A percentile compares a stretch with the other conserved stretches of the same genome.
phyloP scores from a whole-genome alignment of 2,888 invertebrate species.

The Drosophila aldrichi region DNA sequence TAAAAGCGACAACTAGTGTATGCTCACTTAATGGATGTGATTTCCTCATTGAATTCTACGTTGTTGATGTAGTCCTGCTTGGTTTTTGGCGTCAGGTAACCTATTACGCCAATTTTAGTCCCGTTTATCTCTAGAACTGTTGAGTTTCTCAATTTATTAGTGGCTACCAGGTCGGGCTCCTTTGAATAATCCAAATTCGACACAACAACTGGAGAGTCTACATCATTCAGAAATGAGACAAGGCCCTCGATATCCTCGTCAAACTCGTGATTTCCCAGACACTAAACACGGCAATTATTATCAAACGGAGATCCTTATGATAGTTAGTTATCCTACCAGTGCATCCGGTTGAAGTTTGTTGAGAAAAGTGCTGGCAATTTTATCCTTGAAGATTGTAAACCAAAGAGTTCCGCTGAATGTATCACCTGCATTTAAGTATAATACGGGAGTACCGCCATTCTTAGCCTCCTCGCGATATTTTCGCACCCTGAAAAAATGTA shows the following conservation, averaged over 20 bases:
- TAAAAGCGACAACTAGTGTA: accelerated
- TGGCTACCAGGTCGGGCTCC: slow-evolving; percentile 87
- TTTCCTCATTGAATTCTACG: slow-evolving; percentile 89
- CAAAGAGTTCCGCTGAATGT: slow-evolving; percentile 95
- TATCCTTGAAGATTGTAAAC: slow-evolving; percentile 93
- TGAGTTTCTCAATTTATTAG: slow-evolving; percentile 87
- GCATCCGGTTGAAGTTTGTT: slow-evolving; percentile 93
- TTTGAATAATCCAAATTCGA: slow-evolving; percentile 90
- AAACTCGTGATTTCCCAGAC: slow-evolving; percentile 96
- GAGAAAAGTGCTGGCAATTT: slow-evolving; percentile 91
- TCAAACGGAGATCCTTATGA: background rate
- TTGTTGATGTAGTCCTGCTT: slow-evolving; percentile 84
- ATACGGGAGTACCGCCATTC: slow-evolving; percentile 88
- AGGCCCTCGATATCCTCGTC: slow-evolving; percentile 92
- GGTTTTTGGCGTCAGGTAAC: slow-evolving; percentile 94
- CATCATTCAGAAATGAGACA: slow-evolving; percentile 90
- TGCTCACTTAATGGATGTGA: slow-evolving; percentile 87
- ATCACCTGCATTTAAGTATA: slow-evolving; percentile 96
- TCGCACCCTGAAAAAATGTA: slow-evolving; percentile 86
- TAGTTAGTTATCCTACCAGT: slow-evolving; percentile 88
- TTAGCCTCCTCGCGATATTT: slow-evolving; percentile 87
- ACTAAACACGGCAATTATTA: slow-evolving; percentile 86
- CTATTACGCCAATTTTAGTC: slow-evolving; percentile 92
- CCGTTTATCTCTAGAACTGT: slow-evolving; percentile 88
- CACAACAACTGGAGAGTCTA: slow-evolving; percentile 90